phyloP scores from a whole-genome alignment of 2,797 vertebrate genomes.

The Phrynocephalus guinanensis region DNA sequence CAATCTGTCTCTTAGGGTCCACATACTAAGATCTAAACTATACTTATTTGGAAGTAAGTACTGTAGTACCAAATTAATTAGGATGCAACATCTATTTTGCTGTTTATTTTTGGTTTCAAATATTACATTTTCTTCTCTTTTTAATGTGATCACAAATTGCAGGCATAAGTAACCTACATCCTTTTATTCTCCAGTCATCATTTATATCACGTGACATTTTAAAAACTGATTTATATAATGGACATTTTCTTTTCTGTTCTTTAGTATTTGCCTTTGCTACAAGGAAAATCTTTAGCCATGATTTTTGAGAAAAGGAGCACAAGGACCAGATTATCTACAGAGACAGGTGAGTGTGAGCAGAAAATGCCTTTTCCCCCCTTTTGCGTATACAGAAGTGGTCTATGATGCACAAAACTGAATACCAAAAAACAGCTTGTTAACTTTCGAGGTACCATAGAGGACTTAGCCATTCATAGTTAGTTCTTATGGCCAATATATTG shows the following conservation, averaged over 20 bases:
- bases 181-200: background rate
- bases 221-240: slow-evolving; percentile 21
- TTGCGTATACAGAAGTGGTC: background rate
- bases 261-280: slow-evolving; percentile 90
- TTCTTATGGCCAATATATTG: background rate
- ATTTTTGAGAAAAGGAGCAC: slow-evolving; percentile 99
- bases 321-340: slow-evolving; percentile 94
- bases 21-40: background rate
- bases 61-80: background rate
- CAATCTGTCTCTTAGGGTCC: background rate
- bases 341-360: slow-evolving; percentile 84
- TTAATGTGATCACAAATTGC: background rate
- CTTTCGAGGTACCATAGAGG: background rate
- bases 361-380: background rate
- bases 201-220: background rate
- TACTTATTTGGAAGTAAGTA: background rate
- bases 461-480: slow-evolving; percentile 16
- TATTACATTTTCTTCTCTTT: background rate
- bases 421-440: background rate
- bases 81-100: background rate
- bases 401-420: background rate
- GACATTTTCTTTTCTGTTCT: slow-evolving; percentile 59
- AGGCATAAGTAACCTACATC: background rate
- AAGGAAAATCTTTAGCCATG: slow-evolving; percentile 94
- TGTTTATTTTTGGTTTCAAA: background rate